Evolutionary conservation across 2,797 vertebrate genomes (phyloP), one percentile per base, ranked within the genome.

Genomic region (Pangasius larnaudii): DNA sequence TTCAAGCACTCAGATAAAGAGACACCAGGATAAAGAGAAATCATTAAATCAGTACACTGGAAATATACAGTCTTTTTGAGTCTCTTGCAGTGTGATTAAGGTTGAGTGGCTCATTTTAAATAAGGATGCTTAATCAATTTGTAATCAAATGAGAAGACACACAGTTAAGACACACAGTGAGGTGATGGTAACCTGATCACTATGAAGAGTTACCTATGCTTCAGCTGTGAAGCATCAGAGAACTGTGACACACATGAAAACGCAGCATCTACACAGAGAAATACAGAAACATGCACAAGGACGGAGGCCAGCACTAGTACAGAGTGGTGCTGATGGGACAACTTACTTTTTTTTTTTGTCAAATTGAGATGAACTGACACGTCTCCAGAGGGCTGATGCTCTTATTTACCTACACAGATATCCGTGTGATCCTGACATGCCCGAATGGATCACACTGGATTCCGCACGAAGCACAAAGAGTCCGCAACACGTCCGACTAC

Each of bases 321-420:
- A 80, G 36, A 58, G 16, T 69, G 74, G 59, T 63, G 59, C 58
- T 51, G 71, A 51, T 77, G 53, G 36, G 16, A 14, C 85, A 88
- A 95, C 96, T 92, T 96, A 96, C 96, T 95, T 96, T 85, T 93
- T 90, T 51, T 86, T 90, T 88, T 72, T 91, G 89, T 90, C 91
- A 93, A 92, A 92, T 78, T 81, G 92, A 56, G 82, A 91, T 71
- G 80, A 90, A 88, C 65, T 36, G 87, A 83, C 84, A 82, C 85
- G 88, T 87, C 85, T 91, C 87, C 92, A 93, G 92, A 89, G 92
- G 93, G 92, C 91, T 88, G 81, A 91, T 87, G 90, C 87, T 91
- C 88, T 91, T 92, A 86, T 91, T 90, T 77, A 89, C 19, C 46
- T 79, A 67, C 83, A 93, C 91, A 94, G 93, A 94, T 88, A 92